Conservation (phyloP, 2,113 vertebrate species). For the Artemisiospiza belli region DNA sequence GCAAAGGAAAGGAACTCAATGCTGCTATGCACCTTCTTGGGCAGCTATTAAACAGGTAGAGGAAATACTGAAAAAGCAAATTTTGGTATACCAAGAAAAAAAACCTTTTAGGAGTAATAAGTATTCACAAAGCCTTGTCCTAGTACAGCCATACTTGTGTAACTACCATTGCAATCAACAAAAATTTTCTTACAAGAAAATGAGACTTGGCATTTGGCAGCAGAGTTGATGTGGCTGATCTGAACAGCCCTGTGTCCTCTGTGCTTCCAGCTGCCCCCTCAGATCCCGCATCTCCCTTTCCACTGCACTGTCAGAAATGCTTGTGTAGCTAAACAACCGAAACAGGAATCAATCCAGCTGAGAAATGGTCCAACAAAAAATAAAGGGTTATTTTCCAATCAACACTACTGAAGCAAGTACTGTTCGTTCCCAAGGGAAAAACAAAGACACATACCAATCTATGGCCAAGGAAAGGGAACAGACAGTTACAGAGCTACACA, state of each 20-base stretch:
- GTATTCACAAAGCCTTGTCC: not conserved
- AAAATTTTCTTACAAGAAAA: not conserved
- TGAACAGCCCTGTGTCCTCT: not conserved
- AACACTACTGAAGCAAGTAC: not conserved
- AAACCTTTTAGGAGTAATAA: not conserved
- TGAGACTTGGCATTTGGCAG: not conserved
- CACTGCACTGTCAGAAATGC: not conserved
- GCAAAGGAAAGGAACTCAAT: not conserved
- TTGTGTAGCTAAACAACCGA: not conserved
- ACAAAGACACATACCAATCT: constrained; percentile 9
- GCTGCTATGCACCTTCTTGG: not conserved
- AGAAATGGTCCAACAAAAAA: constrained; percentile 4
- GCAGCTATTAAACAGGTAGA: not conserved
- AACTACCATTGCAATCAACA: not conserved
- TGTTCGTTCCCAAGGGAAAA: constrained; percentile 5
- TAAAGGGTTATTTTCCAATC: constrained; percentile 16
- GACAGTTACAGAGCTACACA: not conserved
- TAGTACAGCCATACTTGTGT: not conserved
- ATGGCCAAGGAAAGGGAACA: not conserved
- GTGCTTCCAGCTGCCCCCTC: not conserved
- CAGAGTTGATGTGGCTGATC: not conserved
- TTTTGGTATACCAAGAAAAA: not conserved
- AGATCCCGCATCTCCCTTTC: not conserved
- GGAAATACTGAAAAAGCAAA: not conserved
- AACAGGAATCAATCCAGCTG: not conserved